These are phyloP conservation scores for Phorcus lineatus DNA, from an alignment of 2,888 invertebrate genomes.

Conservation along the genomic window DNA sequence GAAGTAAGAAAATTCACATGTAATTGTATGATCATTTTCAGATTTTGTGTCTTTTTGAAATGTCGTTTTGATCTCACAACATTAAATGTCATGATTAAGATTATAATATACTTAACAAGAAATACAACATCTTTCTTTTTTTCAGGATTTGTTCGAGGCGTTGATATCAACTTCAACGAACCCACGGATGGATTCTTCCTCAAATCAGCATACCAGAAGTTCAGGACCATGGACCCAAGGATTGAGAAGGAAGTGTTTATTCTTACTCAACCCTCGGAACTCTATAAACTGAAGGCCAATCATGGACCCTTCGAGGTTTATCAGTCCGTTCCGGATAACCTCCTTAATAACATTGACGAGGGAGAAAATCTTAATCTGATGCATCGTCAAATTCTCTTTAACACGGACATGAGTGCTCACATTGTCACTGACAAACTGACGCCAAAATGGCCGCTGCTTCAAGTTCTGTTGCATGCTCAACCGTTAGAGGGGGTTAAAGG, in stretches of 20 bases:
- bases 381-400: conserved; percentile 57
- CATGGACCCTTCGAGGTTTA: conserved; percentile 97
- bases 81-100: too few relatives aligned
- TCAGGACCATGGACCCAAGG: conserved; percentile 54
- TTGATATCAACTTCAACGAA: conserved; percentile 70
- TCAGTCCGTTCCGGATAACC: conserved; percentile 89
- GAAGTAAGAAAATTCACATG: too few relatives aligned
- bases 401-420: conserved; percentile 92
- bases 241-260: conserved; percentile 90
- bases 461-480: conserved; percentile 91
- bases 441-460: conserved; percentile 91
- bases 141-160: conserved; percentile 53
- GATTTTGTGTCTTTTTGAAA: too few relatives aligned
- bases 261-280: conserved; percentile 91
- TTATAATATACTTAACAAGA: too few relatives aligned
- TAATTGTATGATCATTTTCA: too few relatives aligned
- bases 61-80: too few relatives aligned
- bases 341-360: conserved; percentile 33
- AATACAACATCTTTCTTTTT: conserved; percentile 33
- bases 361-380: conserved; percentile 31
- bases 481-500: conserved; percentile 76
- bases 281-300: conserved; percentile 91
- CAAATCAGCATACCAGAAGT: conserved; percentile 76
- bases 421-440: conserved; percentile 91
- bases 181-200: conserved; percentile 71